Percentiles rank a stretch among this genome's conserved stretches.
phyloP scores from a whole-genome alignment of 2,888 invertebrate species.

The Lymantria dispar region DNA sequence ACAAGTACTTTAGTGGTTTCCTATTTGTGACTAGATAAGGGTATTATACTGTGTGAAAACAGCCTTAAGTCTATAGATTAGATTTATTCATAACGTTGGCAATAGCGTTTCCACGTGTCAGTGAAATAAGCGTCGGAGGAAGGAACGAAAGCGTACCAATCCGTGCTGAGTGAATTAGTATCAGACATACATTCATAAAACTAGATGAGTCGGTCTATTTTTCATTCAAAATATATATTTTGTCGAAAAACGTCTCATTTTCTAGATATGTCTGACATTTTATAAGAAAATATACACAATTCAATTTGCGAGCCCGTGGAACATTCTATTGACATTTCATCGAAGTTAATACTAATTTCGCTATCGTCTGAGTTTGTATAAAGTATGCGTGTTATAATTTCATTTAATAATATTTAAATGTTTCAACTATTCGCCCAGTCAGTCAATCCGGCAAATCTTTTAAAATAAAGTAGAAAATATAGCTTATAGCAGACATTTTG shows the following conservation, averaged over 20 bases:
- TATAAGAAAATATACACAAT: not conserved
- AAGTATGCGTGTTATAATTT: too few relatives aligned
- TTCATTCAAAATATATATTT: too few relatives aligned
- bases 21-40: slow-evolving; percentile 22
- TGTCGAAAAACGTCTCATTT: not conserved
- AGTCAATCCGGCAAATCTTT: too few relatives aligned
- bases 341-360: too few relatives aligned
- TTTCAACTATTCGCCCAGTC: too few relatives aligned
- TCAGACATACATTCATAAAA: slow-evolving; percentile 7
- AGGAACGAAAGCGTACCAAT: slow-evolving; percentile 13
- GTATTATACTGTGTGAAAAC: slow-evolving; percentile 9
- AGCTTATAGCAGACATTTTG: too few relatives aligned
- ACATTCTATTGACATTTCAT: too few relatives aligned
- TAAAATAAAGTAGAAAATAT: too few relatives aligned
- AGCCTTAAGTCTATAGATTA: not conserved
- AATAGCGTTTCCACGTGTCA: slow-evolving; percentile 26
- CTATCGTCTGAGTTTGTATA: too few relatives aligned
- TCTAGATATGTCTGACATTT: not conserved
- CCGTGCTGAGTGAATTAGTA: slow-evolving; percentile 2
- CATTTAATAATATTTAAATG: too few relatives aligned
- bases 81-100: slow-evolving; percentile 7
- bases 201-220: not conserved
- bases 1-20: slow-evolving; percentile 36
- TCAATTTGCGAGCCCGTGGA: too few relatives aligned
- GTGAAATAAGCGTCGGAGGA: not conserved